These are phyloP conservation scores for Aleiodes testaceus DNA, from an alignment of 2,888 invertebrate species.

Conservation along the genomic window DNA sequence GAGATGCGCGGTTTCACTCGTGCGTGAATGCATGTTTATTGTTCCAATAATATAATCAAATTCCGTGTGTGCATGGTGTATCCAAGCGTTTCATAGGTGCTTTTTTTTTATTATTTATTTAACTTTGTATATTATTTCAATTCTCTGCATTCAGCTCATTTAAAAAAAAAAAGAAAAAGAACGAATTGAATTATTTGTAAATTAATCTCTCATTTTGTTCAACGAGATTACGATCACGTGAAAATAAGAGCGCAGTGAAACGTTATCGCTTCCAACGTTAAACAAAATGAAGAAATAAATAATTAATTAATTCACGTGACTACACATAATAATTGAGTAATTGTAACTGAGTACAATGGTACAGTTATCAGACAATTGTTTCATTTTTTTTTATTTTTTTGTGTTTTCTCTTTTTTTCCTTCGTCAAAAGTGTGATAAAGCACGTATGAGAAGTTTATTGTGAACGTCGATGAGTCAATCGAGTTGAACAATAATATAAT, in stretches of 20 bases:
- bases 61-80: constrained; percentile 19
- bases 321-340: constrained; percentile 12
- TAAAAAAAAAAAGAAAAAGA: background rate
- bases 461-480: constrained; percentile 21
- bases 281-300: background rate
- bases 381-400: background rate
- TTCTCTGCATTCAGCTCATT: constrained; percentile 8
- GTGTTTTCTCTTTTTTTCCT: background rate
- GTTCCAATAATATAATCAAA: constrained; percentile 15
- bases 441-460: constrained; percentile 1
- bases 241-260: too few species aligned
- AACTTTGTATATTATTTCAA: constrained; percentile 25
- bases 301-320: background rate
- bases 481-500: constrained; percentile 1
- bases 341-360: background rate
- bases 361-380: constrained; percentile 3
- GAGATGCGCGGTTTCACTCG: constrained; percentile 35
- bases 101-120: constrained; percentile 38
- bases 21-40: constrained; percentile 27
- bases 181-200: too few species aligned
- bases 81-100: constrained; percentile 29
- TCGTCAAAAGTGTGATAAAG: constrained; percentile 3
- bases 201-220: too few species aligned
- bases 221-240: too few species aligned
- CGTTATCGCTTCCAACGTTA: background rate